Percentiles rank a stretch among this genome's conserved stretches.
Evolutionary conservation across 2,888 invertebrate genomes (phyloP).

Genomic region (Kryphioiulus occultus): DNA sequence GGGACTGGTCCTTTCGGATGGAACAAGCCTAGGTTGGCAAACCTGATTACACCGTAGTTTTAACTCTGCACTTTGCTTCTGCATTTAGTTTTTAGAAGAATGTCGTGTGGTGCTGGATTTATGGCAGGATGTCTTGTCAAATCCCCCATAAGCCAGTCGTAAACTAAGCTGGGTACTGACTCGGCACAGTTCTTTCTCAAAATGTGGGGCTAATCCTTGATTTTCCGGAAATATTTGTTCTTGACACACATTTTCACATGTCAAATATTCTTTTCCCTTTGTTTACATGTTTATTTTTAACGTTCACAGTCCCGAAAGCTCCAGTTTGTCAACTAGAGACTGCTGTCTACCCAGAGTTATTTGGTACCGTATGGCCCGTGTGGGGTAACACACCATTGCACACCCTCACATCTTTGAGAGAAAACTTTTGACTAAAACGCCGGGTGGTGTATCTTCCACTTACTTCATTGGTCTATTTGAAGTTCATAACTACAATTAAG

Average conservation of each 20-base stretch:
- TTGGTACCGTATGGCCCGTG: no score
- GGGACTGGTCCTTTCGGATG: no score
- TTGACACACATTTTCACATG: background rate
- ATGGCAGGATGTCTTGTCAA: background rate
- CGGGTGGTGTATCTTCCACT: background rate
- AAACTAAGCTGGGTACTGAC: background rate
- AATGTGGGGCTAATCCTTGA: background rate
- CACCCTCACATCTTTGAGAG: background rate
- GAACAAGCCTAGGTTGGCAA: no score
- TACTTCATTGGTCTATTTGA: background rate
- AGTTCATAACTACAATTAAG: background rate
- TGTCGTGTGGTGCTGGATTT: background rate
- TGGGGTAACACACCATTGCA: no score
- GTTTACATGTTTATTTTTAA: conserved; percentile 5
- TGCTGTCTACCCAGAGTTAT: background rate
- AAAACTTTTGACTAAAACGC: background rate
- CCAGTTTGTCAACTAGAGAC: background rate
- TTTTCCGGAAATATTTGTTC: background rate
- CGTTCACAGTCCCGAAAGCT: background rate
- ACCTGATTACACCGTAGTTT: no score
- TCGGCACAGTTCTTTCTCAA: background rate
- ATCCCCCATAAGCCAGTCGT: background rate
- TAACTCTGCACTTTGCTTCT: no score
- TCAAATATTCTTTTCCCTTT: background rate
- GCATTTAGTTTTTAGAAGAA: no score